Evolutionary conservation across 2,797 vertebrate genomes (phyloP), one percentile per base, ranked within the genome.

Genomic region (Adrianichthys oophorus): DNA sequence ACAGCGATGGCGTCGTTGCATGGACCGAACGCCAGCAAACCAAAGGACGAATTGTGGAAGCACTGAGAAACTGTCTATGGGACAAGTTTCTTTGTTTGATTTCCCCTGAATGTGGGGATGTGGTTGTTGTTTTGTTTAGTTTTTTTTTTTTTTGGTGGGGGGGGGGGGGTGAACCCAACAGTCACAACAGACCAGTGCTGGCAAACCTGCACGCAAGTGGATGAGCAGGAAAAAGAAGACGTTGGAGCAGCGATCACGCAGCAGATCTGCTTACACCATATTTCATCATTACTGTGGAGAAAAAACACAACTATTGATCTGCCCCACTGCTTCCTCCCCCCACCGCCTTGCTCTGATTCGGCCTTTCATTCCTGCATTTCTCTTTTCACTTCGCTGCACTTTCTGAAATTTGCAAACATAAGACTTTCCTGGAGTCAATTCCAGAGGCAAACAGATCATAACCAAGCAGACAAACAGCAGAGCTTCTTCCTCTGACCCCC

Each of bases 281-380:
- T 93, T 93, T 92, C 91, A 92, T 93, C 91, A 92, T 92, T 85
- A 89, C 87, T 85, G 78, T 78, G 82, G 79, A 86, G 78, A 79
- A 85, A 45, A 41, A 41, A 87, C 71, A 81, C 74, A 68, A 81
- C 82, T 90, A 90, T 90, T 90, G 90, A 92, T 90, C 82, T 84
- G 79, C 72, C 81, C 84, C 78, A 79, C 82, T 81, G 70, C 78
- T 78, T 80, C 67, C 73, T 64, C 76, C 68, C 71, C 72, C 71
- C 56, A 62, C 78, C 56, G 52, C n/a, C 76, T 56, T 70, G 51
- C 74, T 62, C 55, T 14, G 16, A 58, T 48, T 66, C 55, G 14
- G 7, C 62, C 72, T 69, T 76, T 83, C 70, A 76, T 72, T 79
- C 62, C 57, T 23, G 45, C 57, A 47, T 78, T 82, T 75, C 61